Evolutionary conservation across 1,140 invertebrate genomes (phyloP).

Genomic region (Kradibia gibbosae): DNA sequence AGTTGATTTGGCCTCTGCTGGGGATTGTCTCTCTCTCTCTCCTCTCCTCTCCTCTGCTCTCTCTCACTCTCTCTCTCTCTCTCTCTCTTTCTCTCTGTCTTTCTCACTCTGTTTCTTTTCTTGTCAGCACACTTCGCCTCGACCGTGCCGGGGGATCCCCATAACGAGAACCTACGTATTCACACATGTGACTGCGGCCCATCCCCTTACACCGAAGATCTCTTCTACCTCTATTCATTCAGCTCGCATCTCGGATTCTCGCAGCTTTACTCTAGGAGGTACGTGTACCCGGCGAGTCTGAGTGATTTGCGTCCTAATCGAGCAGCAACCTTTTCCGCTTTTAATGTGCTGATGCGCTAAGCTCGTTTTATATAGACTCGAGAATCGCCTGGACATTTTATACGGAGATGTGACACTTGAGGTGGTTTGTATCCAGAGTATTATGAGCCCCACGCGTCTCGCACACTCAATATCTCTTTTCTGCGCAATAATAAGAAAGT

Average conservation of each 20-base stretch:
- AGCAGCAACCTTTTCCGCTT: slow-evolving; percentile 59
- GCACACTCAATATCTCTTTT: too few relatives aligned
- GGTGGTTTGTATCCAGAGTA: background rate
- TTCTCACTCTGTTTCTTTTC: slow-evolving; percentile 38
- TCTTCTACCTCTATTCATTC: slow-evolving; percentile 18
- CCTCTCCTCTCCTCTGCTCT: slow-evolving; percentile 44
- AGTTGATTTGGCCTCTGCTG: slow-evolving; percentile 39
- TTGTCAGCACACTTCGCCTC: slow-evolving; percentile 42
- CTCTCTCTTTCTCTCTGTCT: slow-evolving; percentile 7
- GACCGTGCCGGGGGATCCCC: background rate
- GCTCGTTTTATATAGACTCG: background rate
- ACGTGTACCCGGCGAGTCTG: slow-evolving; percentile 55
- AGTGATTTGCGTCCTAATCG: slow-evolving; percentile 68
- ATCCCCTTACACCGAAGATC: slow-evolving; percentile 17
- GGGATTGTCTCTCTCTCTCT: slow-evolving; percentile 21
- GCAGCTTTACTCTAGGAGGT: background rate
- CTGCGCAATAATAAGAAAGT: too few relatives aligned
- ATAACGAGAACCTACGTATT: slow-evolving; percentile 62
- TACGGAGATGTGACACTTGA: background rate
- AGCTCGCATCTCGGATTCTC: background rate
- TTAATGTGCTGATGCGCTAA: background rate
- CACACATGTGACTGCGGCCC: slow-evolving; percentile 65
- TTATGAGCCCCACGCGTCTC: too few relatives aligned
- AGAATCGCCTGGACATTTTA: background rate
- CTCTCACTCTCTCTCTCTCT: background rate